These are phyloP conservation scores for Bothrops jararaca DNA, from an alignment of 2,113 vertebrate species.

Conservation along the genomic window DNA sequence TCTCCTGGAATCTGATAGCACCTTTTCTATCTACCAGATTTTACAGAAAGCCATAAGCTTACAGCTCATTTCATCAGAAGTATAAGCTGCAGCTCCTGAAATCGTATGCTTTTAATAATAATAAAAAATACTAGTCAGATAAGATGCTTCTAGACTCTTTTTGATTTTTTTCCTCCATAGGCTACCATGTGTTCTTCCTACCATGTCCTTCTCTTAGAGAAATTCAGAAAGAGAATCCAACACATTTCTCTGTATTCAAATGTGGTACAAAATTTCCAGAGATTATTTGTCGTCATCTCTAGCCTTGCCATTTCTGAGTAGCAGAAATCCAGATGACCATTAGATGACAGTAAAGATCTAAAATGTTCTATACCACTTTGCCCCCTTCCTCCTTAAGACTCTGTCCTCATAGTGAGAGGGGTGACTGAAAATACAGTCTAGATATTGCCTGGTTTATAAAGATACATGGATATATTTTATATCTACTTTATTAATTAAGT, in stretches of 20 bases:
- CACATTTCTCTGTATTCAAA: neutral
- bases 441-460: neutral
- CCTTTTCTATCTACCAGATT: neutral
- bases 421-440: neutral
- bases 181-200: too few relatives aligned
- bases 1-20: neutral
- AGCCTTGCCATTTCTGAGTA: neutral
- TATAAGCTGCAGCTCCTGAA: neutral
- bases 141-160: too few relatives aligned
- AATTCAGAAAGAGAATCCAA: neutral
- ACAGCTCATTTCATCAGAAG: neutral
- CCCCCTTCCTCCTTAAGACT: neutral
- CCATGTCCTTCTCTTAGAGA: neutral
- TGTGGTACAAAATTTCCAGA: neutral
- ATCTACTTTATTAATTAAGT: neutral
- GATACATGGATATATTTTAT: neutral
- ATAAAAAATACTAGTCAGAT: neutral
- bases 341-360: neutral
- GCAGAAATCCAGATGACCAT: neutral
- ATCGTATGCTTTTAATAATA: neutral
- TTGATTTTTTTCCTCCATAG: too few relatives aligned
- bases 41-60: neutral
- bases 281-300: neutral
- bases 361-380: neutral
- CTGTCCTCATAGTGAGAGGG: neutral